Conservation (phyloP, 2,113 vertebrate genomes). For the Laterallus jamaicensis region DNA sequence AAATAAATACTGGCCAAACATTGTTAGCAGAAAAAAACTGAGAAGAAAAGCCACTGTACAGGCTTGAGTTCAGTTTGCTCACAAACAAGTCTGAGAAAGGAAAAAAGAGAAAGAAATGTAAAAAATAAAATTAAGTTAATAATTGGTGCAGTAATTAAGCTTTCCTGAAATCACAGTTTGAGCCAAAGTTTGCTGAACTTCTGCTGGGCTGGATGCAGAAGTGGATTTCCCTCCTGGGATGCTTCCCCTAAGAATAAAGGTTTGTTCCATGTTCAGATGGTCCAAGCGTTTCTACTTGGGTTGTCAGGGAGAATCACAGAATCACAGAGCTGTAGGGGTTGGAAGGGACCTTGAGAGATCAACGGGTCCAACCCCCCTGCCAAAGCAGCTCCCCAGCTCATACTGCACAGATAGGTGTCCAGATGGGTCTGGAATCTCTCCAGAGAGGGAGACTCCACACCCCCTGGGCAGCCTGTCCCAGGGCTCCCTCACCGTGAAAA, state of each 20-base stretch:
- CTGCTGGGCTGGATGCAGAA: neutral
- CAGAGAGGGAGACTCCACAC: too few relatives aligned
- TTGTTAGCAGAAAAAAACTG: neutral
- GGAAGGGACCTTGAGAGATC: too few relatives aligned
- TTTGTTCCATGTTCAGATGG: neutral
- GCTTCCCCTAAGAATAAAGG: neutral
- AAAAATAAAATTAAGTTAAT: neutral
- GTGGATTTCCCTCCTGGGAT: neutral
- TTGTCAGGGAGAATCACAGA: neutral
- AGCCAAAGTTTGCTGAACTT: neutral
- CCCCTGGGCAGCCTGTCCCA: too few relatives aligned
- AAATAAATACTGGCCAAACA: conserved; percentile 27
- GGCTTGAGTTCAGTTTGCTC: neutral
- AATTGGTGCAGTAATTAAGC: neutral
- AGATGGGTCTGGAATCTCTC: too few relatives aligned
- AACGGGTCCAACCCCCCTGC: too few relatives aligned
- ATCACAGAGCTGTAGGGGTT: too few relatives aligned
- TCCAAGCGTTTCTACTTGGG: neutral
- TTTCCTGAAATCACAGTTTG: neutral
- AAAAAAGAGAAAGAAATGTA: neutral
- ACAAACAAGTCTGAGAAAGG: neutral
- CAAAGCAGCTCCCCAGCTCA: too few relatives aligned
- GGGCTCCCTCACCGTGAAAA: too few relatives aligned
- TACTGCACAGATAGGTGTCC: too few relatives aligned
- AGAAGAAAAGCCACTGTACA: neutral